Evolutionary conservation across 2,113 vertebrate genomes (phyloP), one percentile per base, ranked within the genome.

Genomic region (Beaufortia kweichowensis): DNA sequence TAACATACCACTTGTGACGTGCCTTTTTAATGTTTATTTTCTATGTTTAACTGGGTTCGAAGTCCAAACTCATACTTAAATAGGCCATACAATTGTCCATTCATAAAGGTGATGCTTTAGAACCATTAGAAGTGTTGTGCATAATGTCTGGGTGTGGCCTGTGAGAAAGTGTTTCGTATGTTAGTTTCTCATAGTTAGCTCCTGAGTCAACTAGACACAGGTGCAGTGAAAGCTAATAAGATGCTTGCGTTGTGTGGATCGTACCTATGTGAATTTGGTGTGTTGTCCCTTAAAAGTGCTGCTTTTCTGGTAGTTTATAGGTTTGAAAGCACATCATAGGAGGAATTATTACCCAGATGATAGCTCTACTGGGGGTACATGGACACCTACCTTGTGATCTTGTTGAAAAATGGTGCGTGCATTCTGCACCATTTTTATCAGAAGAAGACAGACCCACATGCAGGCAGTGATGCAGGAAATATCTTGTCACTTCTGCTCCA

Each of bases 401-500:
- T 26, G 66, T 76, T 72, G 71, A 9, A 48, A 19, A 43, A 24
- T 24, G 46, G 26, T 59, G 17, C 23, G 53, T 29, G 28, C 29
- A 33, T 19, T n/a, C n/a, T n/a, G n/a, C n/a, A n/a, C n/a, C 15
- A 56, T 23, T 61, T 69, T 79, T 75, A 79, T 75, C 72, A 71
- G 77, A 68, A 53, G 29, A 46, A 72, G 53, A 19, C 75, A 75
- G 64, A 29, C 56, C 60, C 15, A 12, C 12, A n/a, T 17, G 3
- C 50, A 23, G 55, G 14, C 35, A 4, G 28, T 48, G 41, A 53
- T 61, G 70, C 70, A 61, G 70, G 70, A 72, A 43, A 53, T 60
- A 73, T 66, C 31, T 63, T 55, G 23, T 12, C 11, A n/a, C 33
- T 41, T 59, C 67, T 50, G 41, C 76, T 21, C 57, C 66, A 62